Base-by-base conservation (phyloP, 2,888 invertebrate genomes). In the Agonopterix alstromeriana region DNA sequence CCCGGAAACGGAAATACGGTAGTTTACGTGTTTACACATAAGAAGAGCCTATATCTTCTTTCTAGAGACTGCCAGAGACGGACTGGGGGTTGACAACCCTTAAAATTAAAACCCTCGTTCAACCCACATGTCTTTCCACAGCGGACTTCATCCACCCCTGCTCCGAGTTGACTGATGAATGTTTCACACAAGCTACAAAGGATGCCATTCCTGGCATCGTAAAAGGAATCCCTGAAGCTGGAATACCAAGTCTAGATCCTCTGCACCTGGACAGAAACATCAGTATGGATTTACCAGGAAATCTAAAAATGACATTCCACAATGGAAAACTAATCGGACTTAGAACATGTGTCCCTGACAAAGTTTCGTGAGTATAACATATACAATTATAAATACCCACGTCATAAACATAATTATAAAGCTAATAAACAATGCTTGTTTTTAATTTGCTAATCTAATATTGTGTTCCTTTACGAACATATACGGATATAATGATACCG, bases 141-240 rank as follows among this genome's bases (percentile, higher is more conserved):
- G 87, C 87, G 1, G 82, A 84, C 55, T 88, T 83, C 62, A 87
- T 88, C 56, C 87, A 87, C 48, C 87, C 87, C 0, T 88, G 87
- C 52, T 60, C 63, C 1, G 85, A 82, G 44, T 62, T 81, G 2
- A 81, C 75, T 3, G 85, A 86, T 57, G 85, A 85, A 63, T 88
- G 87, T 54, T 85, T 87, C 65, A 88, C 87, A 5, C 75, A 87
- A 53, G 85, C 87, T 1, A 85, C 85, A 1, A 45, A 82, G 44
- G 84, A 82, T 42, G 87, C 87, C 0, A 70, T 88, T 43, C 87
- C 87, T 1, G 86, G 87, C 0, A 77, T 87, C 4, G 86, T 87
- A 9, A 73, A 76, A 50, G 87, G 87, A 0, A 83, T 86, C 59
- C 84, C 85, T 0, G 87, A 85, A 27, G 86, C 85, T 1, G 74